These are phyloP conservation scores for Noturus placidus DNA, from an alignment of 2,113 vertebrate genomes.

Conservation along the genomic window DNA sequence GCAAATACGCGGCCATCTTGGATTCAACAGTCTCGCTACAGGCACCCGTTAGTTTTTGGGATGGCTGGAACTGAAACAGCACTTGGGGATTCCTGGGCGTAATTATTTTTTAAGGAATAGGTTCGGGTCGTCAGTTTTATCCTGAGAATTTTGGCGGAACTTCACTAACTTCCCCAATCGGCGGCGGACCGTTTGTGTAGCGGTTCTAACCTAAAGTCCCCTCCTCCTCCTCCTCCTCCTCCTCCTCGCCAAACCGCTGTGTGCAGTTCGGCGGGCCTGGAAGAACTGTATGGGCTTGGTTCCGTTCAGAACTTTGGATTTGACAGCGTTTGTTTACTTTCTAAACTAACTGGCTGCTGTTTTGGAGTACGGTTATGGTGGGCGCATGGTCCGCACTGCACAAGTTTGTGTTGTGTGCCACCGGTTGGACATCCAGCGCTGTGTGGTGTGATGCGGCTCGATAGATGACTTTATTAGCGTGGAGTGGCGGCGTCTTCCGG, in stretches of 20 bases:
- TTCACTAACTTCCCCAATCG: conserved; percentile 1
- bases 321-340: conserved; percentile 21
- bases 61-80: conserved; percentile 48
- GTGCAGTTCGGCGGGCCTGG: conserved; percentile 53
- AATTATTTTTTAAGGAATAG: not conserved
- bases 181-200: conserved; percentile 20
- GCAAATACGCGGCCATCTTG: conserved; percentile 81
- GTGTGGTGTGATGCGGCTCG: conserved; percentile 50
- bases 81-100: conserved; percentile 16
- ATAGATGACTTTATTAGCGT: conserved; percentile 38
- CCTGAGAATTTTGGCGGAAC: not conserved
- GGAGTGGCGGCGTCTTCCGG: conserved; percentile 33
- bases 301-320: not conserved
- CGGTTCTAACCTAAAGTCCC: conserved; percentile 37
- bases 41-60: conserved; percentile 28
- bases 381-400: conserved; percentile 22
- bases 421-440: conserved; percentile 33
- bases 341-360: not conserved
- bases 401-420: conserved; percentile 42
- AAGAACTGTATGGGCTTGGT: conserved; percentile 30
- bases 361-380: conserved; percentile 26
- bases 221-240: conserved; percentile 45
- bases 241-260: conserved; percentile 42
- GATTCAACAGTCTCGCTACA: conserved; percentile 50
- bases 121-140: not conserved